Evolutionary conservation across 2,797 vertebrate species (phyloP), one percentile per base, ranked within the genome.

Genomic region (Anableps anableps): DNA sequence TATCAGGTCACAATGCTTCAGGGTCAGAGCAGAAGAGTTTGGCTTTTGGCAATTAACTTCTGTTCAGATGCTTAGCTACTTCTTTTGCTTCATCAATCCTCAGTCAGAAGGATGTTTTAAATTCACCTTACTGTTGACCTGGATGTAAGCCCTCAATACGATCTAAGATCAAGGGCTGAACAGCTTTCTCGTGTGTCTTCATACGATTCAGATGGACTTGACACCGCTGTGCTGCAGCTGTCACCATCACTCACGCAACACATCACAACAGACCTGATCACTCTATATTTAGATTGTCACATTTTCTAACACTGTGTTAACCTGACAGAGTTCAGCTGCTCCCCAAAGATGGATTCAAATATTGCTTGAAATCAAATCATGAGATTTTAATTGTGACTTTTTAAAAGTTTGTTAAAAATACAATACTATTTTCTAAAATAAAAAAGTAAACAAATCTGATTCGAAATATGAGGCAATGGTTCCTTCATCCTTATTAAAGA

Each of bases 191-290:
- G 72, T 83, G 79, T 78, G 77, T 90, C 66, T 83, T 8, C 31
- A 31, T 74, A 79, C 80, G 72, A 60, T 76, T 79, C 73, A 85
- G 83, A 84, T 77, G 64, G 82, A 81, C 83, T 74, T 84, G 90
- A 87, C 85, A 84, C 88, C 81, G 86, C 84, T 85, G 82, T 78
- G 85, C 90, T 83, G 90, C 92, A 94, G 91, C 93, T 95, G 94
- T 93, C 92, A 77, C 85, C 87, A 85, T 92, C 93, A 89, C 73
- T 94, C 92, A 88, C 45, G 81, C 29, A 60, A 82, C 83, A 83
- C 85, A 85, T 81, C 80, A 89, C 88, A 86, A 80, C 88, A 85
- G 88, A 87, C 86, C 83, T 76, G 58, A 85, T 85, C 83, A 45
- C 68, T 86, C 89, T 92, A 92, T 88, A 93, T 93, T 89, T 93